Evolutionary conservation across 2,797 vertebrate species (phyloP).

Genomic region (Apodemus agrarius): DNA sequence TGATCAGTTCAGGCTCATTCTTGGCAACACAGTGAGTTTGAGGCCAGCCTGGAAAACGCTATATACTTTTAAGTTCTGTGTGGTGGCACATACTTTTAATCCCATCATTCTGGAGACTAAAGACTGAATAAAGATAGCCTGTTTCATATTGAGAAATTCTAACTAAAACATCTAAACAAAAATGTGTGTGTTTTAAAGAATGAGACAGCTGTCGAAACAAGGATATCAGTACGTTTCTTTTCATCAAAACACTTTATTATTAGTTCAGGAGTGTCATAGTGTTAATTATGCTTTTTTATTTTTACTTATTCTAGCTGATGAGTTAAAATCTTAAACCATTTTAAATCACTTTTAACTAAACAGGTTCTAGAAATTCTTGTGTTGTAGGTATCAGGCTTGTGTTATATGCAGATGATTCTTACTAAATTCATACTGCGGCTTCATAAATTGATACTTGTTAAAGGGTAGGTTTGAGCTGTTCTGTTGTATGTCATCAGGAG

Average conservation of each 20-base stretch:
- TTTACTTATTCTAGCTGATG: constrained; percentile 17
- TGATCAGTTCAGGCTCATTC: not conserved
- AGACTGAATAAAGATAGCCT: not conserved
- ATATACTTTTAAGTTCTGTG: not conserved
- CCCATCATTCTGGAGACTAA: not conserved
- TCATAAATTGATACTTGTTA: not conserved
- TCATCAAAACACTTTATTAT: not conserved
- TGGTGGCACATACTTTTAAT: not conserved
- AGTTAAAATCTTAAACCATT: not conserved
- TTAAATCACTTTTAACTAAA: not conserved
- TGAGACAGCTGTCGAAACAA: not conserved
- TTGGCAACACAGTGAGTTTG: not conserved
- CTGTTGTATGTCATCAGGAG: not conserved
- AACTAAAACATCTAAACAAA: not conserved
- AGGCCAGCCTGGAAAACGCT: not conserved
- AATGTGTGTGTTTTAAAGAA: not conserved
- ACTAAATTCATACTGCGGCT: not conserved
- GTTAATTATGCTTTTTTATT: constrained; percentile 55
- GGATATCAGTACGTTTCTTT: not conserved
- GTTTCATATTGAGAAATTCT: not conserved
- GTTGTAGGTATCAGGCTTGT: constrained; percentile 9
- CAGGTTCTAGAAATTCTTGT: not conserved
- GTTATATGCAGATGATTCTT: constrained; percentile 39
- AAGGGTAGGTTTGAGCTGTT: constrained; percentile 2
- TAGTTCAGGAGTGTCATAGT: constrained; percentile 1